phyloP scores from a whole-genome alignment of 2,888 invertebrate genomes.

The Salticus scenicus region DNA sequence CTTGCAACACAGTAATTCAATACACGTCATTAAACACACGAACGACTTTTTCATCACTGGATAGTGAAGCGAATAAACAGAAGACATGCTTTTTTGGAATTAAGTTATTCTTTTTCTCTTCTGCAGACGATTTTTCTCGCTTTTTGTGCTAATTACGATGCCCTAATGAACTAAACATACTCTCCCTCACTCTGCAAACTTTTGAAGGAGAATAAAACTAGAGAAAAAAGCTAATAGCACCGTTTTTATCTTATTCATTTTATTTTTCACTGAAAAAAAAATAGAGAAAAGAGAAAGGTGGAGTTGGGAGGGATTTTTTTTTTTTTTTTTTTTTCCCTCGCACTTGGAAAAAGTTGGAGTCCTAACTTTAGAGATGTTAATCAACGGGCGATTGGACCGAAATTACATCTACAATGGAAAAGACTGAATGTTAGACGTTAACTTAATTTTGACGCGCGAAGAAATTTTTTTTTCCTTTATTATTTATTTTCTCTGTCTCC shows the following conservation, averaged over 20 bases:
- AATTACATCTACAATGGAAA: constrained; percentile 39
- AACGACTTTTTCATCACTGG: constrained; percentile 65
- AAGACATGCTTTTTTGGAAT: constrained; percentile 62
- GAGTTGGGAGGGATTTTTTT: constrained; percentile 3
- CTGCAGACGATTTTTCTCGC: constrained; percentile 20
- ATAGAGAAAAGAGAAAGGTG: neutral
- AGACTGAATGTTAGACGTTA: constrained; percentile 58
- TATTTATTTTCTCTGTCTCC: constrained; percentile 25
- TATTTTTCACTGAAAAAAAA: neutral
- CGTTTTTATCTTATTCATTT: neutral
- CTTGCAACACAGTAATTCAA: constrained; percentile 52
- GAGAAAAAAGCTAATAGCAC: constrained; percentile 20
- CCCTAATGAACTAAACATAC: constrained; percentile 67
- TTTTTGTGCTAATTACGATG: constrained; percentile 57
- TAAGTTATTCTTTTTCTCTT: constrained; percentile 44
- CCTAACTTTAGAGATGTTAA: constrained; percentile 50
- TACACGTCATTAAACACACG: constrained; percentile 67
- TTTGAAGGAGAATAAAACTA: constrained; percentile 34
- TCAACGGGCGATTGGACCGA: constrained; percentile 63
- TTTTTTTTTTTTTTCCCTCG: no score
- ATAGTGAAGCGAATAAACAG: constrained; percentile 65
- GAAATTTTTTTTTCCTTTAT: constrained; percentile 13
- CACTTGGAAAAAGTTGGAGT: constrained; percentile 44
- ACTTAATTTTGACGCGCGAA: constrained; percentile 57
- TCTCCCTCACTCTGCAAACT: constrained; percentile 38